Evolutionary conservation across 1,140 invertebrate genomes (phyloP), one percentile per base, ranked within the genome.

Genomic region (Phymorhynchus buccinoides): DNA sequence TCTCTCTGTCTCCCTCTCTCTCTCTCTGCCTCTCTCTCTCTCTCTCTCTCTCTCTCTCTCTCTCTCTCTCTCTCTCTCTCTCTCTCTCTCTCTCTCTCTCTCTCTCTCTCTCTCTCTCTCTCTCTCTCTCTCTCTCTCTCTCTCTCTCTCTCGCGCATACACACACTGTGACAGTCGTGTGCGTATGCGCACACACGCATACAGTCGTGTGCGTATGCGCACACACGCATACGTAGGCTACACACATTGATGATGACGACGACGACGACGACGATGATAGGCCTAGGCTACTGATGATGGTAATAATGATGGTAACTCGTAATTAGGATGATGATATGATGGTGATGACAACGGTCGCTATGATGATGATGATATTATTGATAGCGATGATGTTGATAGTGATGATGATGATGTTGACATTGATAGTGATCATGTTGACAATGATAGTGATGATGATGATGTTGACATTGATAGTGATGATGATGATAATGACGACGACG

Each of bases 351-450:
- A 68, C 16, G 30, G 6, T 6, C 9, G 22, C 66, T 52, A 66
- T 9, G n/a, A 68, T 2, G 22, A 37, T 9, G 62, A 68, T 9
- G 81, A 68, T 37, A 35, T 18, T 66, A 56, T 68, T 48, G 48
- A 68, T 18, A n/a, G 22, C 35, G 62, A 78, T 84, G 66, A 77
- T 48, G 39, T 30, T 68, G 83, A 37, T 83, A 9, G 68, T 9
- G 18, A 68, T 68, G 48, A 7, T 68, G 62, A 16, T 22, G 79
- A 52, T 9, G 79, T 30, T 9, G 79, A 52, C 22, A 16, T 22
- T 41, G 79, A 44, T 41, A 42, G 2, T 41, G 79, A 48, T 48
- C 0, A 84, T 3, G 68, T 44, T 48, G 12, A 83, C 30, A 16
- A 66, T 4, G 48, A 83, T 83, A 56, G 18, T 68, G 56, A 22